A percentile compares a stretch with the other conserved stretches of the same genome.
Conservation (phyloP, 1,140 invertebrate genomes). For the Coptotermes formosanus region DNA sequence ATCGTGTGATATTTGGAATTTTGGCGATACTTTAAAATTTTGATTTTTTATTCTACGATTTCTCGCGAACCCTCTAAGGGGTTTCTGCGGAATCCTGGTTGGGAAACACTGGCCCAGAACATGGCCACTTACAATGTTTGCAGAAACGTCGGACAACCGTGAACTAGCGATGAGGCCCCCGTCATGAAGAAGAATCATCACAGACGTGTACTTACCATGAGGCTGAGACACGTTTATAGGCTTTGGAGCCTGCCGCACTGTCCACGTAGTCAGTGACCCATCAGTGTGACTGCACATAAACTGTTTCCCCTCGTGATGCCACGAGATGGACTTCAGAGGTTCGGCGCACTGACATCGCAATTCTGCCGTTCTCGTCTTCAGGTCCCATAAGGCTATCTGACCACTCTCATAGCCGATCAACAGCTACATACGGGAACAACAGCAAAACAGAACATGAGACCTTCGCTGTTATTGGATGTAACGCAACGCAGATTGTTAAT, state of each 20-base stretch:
- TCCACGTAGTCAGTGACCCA: constrained; percentile 93
- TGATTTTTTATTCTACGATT: too few relatives aligned
- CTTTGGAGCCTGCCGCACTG: constrained; percentile 68
- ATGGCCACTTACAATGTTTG: too few relatives aligned
- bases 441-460: neutral
- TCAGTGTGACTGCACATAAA: constrained; percentile 96
- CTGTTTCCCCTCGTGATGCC: constrained; percentile 98
- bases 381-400: constrained; percentile 93
- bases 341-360: constrained; percentile 77
- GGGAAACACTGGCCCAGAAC: too few relatives aligned
- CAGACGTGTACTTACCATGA: constrained; percentile 68
- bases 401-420: constrained; percentile 96
- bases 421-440: constrained; percentile 61
- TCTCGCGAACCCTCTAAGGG: too few relatives aligned
- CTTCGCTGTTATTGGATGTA: too few relatives aligned
- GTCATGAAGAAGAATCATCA: neutral
- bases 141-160: too few relatives aligned
- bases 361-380: constrained; percentile 78
- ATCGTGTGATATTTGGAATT: too few relatives aligned
- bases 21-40: too few relatives aligned
- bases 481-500: too few relatives aligned
- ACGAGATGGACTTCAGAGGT: constrained; percentile 81
- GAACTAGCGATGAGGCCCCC: too few relatives aligned
- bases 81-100: too few relatives aligned
- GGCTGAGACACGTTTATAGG: constrained; percentile 82